Evolutionary conservation across 2,888 invertebrate species (phyloP), one percentile per base, ranked within the genome.

Genomic region (Nephrotoma guestfalica): DNA sequence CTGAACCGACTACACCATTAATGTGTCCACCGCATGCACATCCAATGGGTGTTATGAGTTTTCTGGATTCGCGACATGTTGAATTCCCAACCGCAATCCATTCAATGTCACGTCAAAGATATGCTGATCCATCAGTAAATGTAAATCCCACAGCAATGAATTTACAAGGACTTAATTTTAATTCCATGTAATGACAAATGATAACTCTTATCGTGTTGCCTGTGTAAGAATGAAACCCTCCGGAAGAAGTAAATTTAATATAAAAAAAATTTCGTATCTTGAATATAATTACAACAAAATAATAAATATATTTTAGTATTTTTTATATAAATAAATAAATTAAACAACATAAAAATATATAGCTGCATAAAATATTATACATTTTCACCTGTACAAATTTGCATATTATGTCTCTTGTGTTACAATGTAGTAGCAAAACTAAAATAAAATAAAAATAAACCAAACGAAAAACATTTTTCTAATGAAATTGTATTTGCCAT

Each of bases 121-220:
- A 92, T 87, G 90, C 91, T 85, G 92, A 92, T 88, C 90, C 90
- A 87, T 90, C 91, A 83, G 91, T 92, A 85, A 92, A 92, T 87
- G 91, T 92, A 11, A 94, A 94, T 91, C 92, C 92, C 88, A 92
- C 93, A 84, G 94, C 95, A 88, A 93, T 96, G 90, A 95, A 95
- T 91, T 93, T 95, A 90, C 94, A 95, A 89, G 95, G 94, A 88
- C 93, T 96, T 88, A 96, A 95, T 91, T 96, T 96, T 89, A 95
- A 95, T 91, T 94, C 95, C 89, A 95, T 96, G 93, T 96, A 94
- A 95, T 41, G 57, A 30, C 71, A 71, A 71, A 71, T 71, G 30
- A 71, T 71, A 71, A 71, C 30, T 30, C 4, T 71, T 71, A 71
- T 71, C 30, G 71, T 71, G 7, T 71, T 71, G 71, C 71, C 71